Base-by-base conservation (phyloP, 2,113 vertebrate genomes). In the Anoplopoma fimbria region DNA sequence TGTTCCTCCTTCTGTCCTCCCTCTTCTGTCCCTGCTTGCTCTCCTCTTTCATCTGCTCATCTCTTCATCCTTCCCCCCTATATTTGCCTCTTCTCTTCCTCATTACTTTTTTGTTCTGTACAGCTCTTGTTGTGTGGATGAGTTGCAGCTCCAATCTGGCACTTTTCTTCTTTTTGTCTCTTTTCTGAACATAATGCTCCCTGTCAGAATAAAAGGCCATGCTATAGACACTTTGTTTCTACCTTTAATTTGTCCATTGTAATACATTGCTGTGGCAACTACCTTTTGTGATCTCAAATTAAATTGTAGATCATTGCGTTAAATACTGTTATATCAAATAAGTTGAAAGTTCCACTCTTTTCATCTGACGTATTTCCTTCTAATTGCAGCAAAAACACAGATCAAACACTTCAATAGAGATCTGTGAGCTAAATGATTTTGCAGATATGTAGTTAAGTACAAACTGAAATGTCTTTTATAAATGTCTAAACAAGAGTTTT, bases 81-180 rank as follows among this genome's bases (percentile, higher is more conserved):
- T 65, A 33, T 65, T 69, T 61, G 17, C 47, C 5, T 69, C 23
- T 15, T 47, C n/a, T 60, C 14, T 63, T 55, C 23, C 47, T 75
- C 29, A 29, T 47, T 63, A 25, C 60, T 27, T 53, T 61, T 23
- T 21, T 67, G 53, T 61, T 36, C 9, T 45, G 15, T 29, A 25
- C 49, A n/a, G 64, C 33, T 72, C 69, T 45, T 33, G 64, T 51
- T 64, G 61, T 78, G 29, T 13, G 58, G 53, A 62, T 64, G 42
- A 85, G 49, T 77, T 86, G 70, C 36, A 67, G 69, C 62, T 45
- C 4, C 36, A 31, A 21, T 55, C 38, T 13, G 27, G 29, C 51
- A 25, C 55, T 42, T 71, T 57, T 73, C 9, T 49, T 58, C 15
- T 42, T 42, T 58, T n/a, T 27, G 65, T 38, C 9, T 55, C 57